Evolutionary conservation across 2,888 invertebrate genomes (phyloP), one percentile per base, ranked within the genome.

Genomic region (Glaucopsyche alexis): DNA sequence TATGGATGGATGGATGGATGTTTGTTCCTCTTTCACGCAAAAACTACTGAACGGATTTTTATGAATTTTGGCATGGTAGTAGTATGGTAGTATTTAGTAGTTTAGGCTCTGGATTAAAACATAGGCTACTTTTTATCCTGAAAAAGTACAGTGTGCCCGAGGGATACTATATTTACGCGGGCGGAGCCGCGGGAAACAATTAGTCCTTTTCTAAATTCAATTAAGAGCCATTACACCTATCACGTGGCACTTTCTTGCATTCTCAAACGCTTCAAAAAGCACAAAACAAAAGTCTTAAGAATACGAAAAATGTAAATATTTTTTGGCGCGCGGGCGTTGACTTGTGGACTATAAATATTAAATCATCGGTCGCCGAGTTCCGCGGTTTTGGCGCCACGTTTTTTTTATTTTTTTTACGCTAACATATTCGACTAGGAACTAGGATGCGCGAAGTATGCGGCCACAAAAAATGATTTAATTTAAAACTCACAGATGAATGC

Each of bases 351-450:
- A 81, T 80, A 79, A 78, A 81, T 80, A 82, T 64, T 74, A 75
- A 77, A 76, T 82, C 78, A 81, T 79, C 78, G 76, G 77, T 78
- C 78, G 77, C 76, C 75, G 79, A 81, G 83, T 85, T 81, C 81
- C 84, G 85, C 83, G 83, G 81, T 80, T 82, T 81, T 83, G 86
- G 89, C 89, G 89, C 88, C 88, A 87, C 83, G 60, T 60, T 80
- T 80, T 84, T 42, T 42, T 5, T 42, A 0, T 42, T 42, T 85
- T 81, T 79, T 80, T 80, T 72, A 77, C 79, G 77, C 77, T 80
- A 75, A 78, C 78, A 83, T 82, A 86, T 86, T 84, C 84, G 82
- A 83, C 81, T 83, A 71, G 47, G 74, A 71, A 83, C 81, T 83
- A 71, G 55, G 74, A 71, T 75, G 75, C 73, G 75, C 74, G 73